These are phyloP conservation scores for rabbit (Oryctolagus cuniculus) DNA, from an alignment of 2,113 vertebrate genomes.

Conservation along the genomic window DNA sequence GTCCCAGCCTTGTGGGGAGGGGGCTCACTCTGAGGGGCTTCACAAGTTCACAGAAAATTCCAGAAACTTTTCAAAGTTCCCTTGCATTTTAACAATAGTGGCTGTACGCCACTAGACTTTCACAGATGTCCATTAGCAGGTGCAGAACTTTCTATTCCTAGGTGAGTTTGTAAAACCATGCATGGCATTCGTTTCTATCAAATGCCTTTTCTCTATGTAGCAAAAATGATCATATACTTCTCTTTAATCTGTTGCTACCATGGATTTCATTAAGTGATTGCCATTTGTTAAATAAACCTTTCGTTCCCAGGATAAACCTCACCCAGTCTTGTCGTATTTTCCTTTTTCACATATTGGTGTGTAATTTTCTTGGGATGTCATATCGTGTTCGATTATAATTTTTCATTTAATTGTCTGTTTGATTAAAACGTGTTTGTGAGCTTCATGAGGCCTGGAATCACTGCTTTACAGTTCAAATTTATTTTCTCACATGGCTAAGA, in stretches of 20 bases:
- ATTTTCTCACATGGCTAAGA: background rate
- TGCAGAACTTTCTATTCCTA: background rate
- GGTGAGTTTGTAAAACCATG: background rate
- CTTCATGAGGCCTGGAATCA: background rate
- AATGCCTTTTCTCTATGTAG: background rate
- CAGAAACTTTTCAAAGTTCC: too few relatives aligned
- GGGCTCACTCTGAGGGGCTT: accelerated
- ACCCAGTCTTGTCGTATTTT: too few relatives aligned
- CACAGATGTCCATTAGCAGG: background rate
- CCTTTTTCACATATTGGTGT: background rate
- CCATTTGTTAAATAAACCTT: background rate
- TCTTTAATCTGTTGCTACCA: background rate
- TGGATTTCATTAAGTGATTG: slow-evolving; percentile 2
- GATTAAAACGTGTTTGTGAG: background rate
- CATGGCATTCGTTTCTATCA: background rate
- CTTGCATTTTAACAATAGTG: background rate
- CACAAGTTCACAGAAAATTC: too few relatives aligned
- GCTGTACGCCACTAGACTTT: background rate
- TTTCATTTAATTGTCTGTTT: background rate
- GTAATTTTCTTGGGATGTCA: background rate
- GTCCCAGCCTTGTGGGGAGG: background rate
- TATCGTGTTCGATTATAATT: background rate
- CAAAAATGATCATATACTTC: background rate
- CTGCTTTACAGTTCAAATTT: background rate
- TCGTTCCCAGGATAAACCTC: background rate